These are phyloP conservation scores for Myotis daubentonii DNA, from an alignment of 2,797 vertebrate genomes.

Conservation along the genomic window DNA sequence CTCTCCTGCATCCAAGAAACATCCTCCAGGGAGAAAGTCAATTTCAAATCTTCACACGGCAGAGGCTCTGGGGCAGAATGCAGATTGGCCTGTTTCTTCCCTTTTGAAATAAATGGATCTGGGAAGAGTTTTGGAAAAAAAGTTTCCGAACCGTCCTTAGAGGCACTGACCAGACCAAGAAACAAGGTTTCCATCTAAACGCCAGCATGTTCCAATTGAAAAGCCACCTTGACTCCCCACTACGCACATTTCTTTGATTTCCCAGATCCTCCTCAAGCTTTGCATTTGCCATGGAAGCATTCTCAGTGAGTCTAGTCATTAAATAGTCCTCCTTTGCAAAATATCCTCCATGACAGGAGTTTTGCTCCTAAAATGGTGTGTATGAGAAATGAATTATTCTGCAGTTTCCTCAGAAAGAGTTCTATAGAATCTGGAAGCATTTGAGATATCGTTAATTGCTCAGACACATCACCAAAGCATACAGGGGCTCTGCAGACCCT, in stretches of 20 bases:
- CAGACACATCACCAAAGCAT: constrained; percentile 37
- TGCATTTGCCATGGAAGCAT: not conserved
- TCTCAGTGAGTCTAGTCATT: not conserved
- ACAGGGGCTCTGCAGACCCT: not conserved
- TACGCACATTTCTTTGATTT: not conserved
- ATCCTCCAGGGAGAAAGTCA: constrained; percentile 60
- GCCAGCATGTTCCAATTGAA: not conserved
- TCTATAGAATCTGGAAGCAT: not conserved
- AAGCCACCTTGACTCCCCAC: not conserved
- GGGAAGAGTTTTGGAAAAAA: constrained; percentile 64
- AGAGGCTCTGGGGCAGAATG: constrained; percentile 54
- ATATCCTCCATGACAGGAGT: not conserved
- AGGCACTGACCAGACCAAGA: not conserved
- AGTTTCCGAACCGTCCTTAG: constrained; percentile 15
- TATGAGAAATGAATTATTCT: not conserved
- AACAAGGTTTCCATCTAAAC: not conserved
- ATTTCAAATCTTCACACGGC: constrained; percentile 63
- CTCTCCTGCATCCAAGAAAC: constrained; percentile 60
- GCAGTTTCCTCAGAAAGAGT: constrained; percentile 11
- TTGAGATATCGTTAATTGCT: constrained; percentile 10
- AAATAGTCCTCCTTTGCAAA: constrained; percentile 14
- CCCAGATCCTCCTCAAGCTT: not conserved
- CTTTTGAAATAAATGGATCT: constrained; percentile 39
- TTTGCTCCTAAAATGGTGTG: constrained; percentile 25
- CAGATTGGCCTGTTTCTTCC: constrained; percentile 47